Percentiles rank a stretch among this genome's conserved stretches.
Conservation (phyloP, 2,888 invertebrate species). For the Acrocyrtus sp. region DNA sequence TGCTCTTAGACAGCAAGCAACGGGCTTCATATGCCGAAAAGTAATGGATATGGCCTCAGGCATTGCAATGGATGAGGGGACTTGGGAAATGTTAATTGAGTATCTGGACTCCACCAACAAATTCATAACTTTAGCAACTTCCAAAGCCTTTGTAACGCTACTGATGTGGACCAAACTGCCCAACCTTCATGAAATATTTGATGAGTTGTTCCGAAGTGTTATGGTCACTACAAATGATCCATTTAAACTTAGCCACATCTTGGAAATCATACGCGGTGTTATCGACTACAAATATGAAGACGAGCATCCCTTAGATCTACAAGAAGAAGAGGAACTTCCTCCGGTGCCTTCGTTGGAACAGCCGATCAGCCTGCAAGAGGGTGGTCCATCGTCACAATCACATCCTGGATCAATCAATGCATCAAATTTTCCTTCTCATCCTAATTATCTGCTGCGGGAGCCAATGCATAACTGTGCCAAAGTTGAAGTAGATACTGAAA, state of each 20-base stretch:
- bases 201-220: slow-evolving; percentile 59
- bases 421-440: slow-evolving; percentile 12
- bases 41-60: slow-evolving; percentile 82
- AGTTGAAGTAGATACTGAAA: slow-evolving; percentile 59
- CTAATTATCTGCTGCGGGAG: slow-evolving; percentile 1
- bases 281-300: slow-evolving; percentile 89
- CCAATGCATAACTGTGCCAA: slow-evolving; percentile 50
- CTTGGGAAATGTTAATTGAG: slow-evolving; percentile 85
- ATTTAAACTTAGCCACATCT: slow-evolving; percentile 67
- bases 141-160: slow-evolving; percentile 83
- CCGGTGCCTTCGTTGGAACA: neutral
- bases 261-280: slow-evolving; percentile 86
- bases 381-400: neutral
- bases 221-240: slow-evolving; percentile 53
- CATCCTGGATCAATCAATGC: slow-evolving; percentile 8
- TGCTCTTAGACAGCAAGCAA: slow-evolving; percentile 84
- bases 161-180: slow-evolving; percentile 83
- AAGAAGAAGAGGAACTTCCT: slow-evolving; percentile 71
- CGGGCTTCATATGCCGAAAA: slow-evolving; percentile 83
- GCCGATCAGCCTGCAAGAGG: slow-evolving; percentile 61
- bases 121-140: slow-evolving; percentile 83
- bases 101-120: slow-evolving; percentile 81
- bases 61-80: slow-evolving; percentile 82
- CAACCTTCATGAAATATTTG: slow-evolving; percentile 77
- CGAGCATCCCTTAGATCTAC: slow-evolving; percentile 70